These are phyloP conservation scores for Ophiodon elongatus DNA, from an alignment of 2,113 vertebrate genomes.

Conservation along the genomic window DNA sequence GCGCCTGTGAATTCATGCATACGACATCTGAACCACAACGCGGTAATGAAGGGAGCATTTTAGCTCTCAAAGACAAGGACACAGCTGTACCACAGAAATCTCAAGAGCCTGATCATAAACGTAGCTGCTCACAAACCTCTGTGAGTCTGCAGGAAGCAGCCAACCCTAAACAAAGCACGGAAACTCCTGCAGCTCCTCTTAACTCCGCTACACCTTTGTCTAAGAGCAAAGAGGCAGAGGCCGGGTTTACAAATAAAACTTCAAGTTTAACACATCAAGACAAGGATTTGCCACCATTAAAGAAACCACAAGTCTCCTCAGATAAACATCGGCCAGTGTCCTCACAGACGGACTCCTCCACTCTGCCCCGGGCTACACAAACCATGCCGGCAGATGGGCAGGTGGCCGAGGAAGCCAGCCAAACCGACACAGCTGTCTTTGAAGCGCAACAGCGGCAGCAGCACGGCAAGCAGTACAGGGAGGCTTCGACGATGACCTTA, in stretches of 20 bases:
- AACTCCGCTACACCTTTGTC: conserved; percentile 26
- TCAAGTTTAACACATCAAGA: conserved; percentile 32
- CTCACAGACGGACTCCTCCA: conserved; percentile 24
- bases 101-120: conserved; percentile 51
- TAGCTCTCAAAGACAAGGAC: conserved; percentile 34
- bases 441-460: conserved; percentile 79
- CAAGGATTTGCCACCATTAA: conserved; percentile 50
- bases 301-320: conserved; percentile 46
- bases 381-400: conserved; percentile 50
- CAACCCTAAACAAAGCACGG: conserved; percentile 30
- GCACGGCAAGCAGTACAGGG: conserved; percentile 73
- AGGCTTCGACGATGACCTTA: conserved; percentile 90
- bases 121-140: conserved; percentile 33
- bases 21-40: conserved; percentile 33
- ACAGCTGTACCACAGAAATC: conserved; percentile 37
- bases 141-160: conserved; percentile 27
- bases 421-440: conserved; percentile 54
- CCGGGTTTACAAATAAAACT: conserved; percentile 34
- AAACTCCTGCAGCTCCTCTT: conserved; percentile 13
- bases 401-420: conserved; percentile 61
- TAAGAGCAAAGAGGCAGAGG: conserved; percentile 31
- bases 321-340: conserved; percentile 62
- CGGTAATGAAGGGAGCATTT: conserved; percentile 24
- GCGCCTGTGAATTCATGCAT: conserved; percentile 27
- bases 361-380: conserved; percentile 66